Conservation (phyloP, 2,888 invertebrate genomes). For the Ectropis crepuscularia region DNA sequence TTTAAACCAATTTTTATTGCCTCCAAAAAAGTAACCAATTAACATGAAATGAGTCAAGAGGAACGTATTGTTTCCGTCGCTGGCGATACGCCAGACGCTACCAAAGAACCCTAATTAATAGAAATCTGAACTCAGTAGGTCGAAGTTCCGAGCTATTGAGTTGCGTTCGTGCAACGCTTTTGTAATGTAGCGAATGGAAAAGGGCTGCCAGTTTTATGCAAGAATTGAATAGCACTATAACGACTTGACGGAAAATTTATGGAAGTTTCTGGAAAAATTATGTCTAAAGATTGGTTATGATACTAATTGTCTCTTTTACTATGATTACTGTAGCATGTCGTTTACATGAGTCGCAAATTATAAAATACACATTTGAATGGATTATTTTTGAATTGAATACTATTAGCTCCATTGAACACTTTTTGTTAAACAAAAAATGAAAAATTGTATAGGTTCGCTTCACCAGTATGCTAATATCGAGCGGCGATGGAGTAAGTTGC, state of each 20-base stretch:
- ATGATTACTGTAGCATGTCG: too few relatives aligned
- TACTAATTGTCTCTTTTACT: too few relatives aligned
- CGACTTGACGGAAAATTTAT: too few relatives aligned
- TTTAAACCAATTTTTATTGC: slow-evolving; percentile 66
- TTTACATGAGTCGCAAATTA: too few relatives aligned
- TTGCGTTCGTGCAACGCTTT: slow-evolving; percentile 11
- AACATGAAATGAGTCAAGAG: slow-evolving; percentile 65
- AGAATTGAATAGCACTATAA: neutral
- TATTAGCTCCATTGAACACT: too few relatives aligned
- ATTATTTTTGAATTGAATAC: too few relatives aligned
- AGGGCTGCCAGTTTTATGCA: slow-evolving; percentile 7
- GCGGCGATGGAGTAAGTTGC: too few relatives aligned
- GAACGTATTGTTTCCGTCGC: slow-evolving; percentile 62
- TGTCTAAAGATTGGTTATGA: neutral
- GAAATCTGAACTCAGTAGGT: slow-evolving; percentile 38
- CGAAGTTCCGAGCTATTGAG: slow-evolving; percentile 5
- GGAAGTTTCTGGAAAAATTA: neutral
- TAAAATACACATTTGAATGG: too few relatives aligned
- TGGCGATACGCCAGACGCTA: slow-evolving; percentile 62
- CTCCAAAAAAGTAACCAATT: slow-evolving; percentile 69
- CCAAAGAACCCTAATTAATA: slow-evolving; percentile 54
- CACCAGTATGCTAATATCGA: too few relatives aligned
- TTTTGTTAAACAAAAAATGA: too few relatives aligned
- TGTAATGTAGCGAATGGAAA: slow-evolving; percentile 13
- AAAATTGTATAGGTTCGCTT: too few relatives aligned